phyloP scores from a whole-genome alignment of 1,140 invertebrate genomes.

The Papilio dardanus region DNA sequence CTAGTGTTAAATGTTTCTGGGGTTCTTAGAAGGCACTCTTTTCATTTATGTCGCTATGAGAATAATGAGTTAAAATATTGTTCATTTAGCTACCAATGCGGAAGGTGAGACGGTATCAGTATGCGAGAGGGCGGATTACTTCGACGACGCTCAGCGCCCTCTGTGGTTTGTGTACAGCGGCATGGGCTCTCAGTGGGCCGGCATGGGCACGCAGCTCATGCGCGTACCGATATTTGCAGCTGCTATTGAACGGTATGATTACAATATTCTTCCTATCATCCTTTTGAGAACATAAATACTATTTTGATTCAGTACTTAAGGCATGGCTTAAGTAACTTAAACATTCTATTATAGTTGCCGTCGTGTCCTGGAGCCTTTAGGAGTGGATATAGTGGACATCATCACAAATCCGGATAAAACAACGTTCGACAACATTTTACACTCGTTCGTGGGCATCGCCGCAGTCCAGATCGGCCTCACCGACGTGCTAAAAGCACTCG shows the following conservation, averaged over 20 bases:
- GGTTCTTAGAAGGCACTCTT: too few species aligned
- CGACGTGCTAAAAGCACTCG: conserved; percentile 86
- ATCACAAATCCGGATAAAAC: conserved; percentile 88
- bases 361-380: conserved; percentile 92
- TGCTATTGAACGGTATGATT: conserved; percentile 85
- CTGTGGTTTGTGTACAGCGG: conserved; percentile 95
- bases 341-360: conserved; percentile 75
- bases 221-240: conserved; percentile 86
- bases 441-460: conserved; percentile 94
- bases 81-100: conserved; percentile 82
- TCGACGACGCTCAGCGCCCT: conserved; percentile 83
- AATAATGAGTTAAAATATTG: conserved; percentile 12
- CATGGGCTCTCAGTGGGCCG: conserved; percentile 94
- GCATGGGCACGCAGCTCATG: conserved; percentile 88
- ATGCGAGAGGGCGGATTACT: conserved; percentile 79
- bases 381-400: conserved; percentile 92
- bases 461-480: conserved; percentile 92
- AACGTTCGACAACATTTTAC: conserved; percentile 89
- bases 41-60: too few species aligned
- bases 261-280: too few species aligned
- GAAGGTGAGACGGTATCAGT: conserved; percentile 59
- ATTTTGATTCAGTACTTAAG: too few species aligned
- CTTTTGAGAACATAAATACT: too few species aligned
- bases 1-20: too few species aligned
- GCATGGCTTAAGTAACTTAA: too few species aligned